Percentiles rank a stretch among this genome's conserved stretches.
phyloP scores from a whole-genome alignment of 2,113 vertebrate genomes.

The Meles meles region DNA sequence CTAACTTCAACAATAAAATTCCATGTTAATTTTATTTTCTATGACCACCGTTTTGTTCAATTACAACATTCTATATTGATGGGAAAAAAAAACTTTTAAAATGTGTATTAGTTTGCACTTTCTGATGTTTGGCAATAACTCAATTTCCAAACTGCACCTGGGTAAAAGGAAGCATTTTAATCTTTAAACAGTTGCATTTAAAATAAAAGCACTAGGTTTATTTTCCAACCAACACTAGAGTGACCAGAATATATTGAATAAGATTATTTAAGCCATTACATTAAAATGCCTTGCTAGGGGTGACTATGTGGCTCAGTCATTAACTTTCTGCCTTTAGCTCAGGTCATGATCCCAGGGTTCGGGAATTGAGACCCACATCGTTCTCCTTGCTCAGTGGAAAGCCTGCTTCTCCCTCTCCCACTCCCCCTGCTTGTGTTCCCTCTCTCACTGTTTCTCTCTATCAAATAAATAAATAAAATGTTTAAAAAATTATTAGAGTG shows the following conservation, averaged over 20 bases:
- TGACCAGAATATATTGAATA: conserved; percentile 61
- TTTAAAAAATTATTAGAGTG: too few relatives aligned
- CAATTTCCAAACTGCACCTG: conserved; percentile 52
- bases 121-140: conserved; percentile 36
- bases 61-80: conserved; percentile 41
- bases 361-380: too few relatives aligned
- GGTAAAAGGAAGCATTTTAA: conserved; percentile 41
- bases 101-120: conserved; percentile 17
- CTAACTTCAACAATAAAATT: conserved; percentile 57
- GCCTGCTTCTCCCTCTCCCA: too few relatives aligned
- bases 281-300: neutral
- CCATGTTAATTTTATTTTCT: conserved; percentile 57
- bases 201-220: conserved; percentile 4
- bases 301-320: too few relatives aligned
- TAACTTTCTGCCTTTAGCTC: too few relatives aligned
- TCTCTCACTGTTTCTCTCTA: too few relatives aligned
- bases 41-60: conserved; percentile 58
- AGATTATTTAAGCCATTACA: conserved; percentile 21
- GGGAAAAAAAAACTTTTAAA: conserved; percentile 28
- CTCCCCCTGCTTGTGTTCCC: too few relatives aligned
- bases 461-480: too few relatives aligned
- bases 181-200: conserved; percentile 48
- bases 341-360: too few relatives aligned
- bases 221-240: conserved; percentile 56
- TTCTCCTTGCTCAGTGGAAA: too few relatives aligned